Conservation (phyloP, 2,797 vertebrate species). For the Sorex maritimensis region DNA sequence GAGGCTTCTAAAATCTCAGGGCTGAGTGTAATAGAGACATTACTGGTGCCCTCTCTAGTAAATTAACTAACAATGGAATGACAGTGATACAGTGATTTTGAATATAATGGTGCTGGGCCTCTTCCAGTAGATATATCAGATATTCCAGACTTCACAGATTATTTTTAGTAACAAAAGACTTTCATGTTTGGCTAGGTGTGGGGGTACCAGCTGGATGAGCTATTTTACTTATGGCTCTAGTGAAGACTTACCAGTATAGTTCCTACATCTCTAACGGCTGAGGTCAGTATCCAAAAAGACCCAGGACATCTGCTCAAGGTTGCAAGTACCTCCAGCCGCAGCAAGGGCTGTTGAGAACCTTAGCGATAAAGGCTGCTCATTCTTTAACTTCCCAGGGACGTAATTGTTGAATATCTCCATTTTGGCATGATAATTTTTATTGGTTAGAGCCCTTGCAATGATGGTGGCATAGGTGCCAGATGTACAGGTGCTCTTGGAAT, state of each 20-base stretch:
- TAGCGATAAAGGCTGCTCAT: background rate
- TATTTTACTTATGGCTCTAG: background rate
- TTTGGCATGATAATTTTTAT: background rate
- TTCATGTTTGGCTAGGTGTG: background rate
- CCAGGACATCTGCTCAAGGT: background rate
- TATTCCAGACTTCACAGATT: background rate
- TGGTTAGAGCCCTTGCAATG: background rate
- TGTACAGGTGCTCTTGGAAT: background rate
- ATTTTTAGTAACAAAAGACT: background rate
- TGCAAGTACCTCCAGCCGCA: background rate
- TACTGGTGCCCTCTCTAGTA: too few relatives aligned
- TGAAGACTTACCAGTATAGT: background rate
- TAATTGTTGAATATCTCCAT: background rate
- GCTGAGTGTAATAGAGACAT: too few relatives aligned
- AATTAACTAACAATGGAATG: too few relatives aligned
- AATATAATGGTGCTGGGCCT: too few relatives aligned
- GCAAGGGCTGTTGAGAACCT: background rate
- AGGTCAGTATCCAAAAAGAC: background rate
- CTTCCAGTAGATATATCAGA: background rate
- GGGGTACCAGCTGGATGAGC: background rate
- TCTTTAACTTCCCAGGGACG: background rate
- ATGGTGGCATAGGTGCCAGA: background rate
- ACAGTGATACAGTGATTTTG: too few relatives aligned
- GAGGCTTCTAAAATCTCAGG: too few relatives aligned
- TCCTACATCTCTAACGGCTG: background rate